These are phyloP conservation scores for Lycia hirtaria DNA, from an alignment of 2,888 invertebrate species.

Conservation along the genomic window DNA sequence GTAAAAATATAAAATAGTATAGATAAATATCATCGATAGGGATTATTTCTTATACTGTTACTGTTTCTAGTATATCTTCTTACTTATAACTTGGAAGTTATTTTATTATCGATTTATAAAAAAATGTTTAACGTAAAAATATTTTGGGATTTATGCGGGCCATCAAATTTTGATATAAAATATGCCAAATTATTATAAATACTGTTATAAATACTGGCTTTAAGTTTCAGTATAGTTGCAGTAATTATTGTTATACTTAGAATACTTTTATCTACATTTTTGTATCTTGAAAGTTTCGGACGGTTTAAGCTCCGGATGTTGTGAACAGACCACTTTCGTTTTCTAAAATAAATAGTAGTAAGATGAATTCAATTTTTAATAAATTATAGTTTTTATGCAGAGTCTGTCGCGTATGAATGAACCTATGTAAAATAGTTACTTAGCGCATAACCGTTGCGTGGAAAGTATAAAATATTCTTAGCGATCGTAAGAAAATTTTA, in stretches of 20 bases:
- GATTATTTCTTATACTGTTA: conserved; percentile 64
- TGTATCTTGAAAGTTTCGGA: conserved; percentile 28
- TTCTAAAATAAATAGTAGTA: conserved; percentile 43
- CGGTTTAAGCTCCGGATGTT: conserved; percentile 37
- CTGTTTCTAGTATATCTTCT: conserved; percentile 55
- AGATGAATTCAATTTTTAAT: conserved; percentile 45
- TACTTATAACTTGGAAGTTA: conserved; percentile 58
- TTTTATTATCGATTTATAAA: conserved; percentile 61
- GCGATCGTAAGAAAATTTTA: conserved; percentile 44
- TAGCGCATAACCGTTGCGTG: conserved; percentile 35
- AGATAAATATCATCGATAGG: conserved; percentile 63
- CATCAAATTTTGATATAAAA: conserved; percentile 65
- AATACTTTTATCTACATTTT: conserved; percentile 22
- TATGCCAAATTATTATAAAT: conserved; percentile 70
- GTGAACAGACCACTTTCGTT: conserved; percentile 47
- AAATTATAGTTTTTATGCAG: conserved; percentile 49
- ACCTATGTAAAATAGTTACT: conserved; percentile 56
- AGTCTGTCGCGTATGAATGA: conserved; percentile 61
- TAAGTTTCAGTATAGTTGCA: conserved; percentile 48
- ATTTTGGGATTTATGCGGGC: conserved; percentile 63
- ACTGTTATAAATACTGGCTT: conserved; percentile 52
- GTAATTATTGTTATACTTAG: conserved; percentile 38
- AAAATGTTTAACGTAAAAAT: conserved; percentile 50
- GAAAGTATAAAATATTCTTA: conserved; percentile 26
- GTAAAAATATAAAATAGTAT: conserved; percentile 69